These are phyloP conservation scores for Galerucella calmariensis DNA, from an alignment of 2,888 invertebrate species.

Conservation along the genomic window DNA sequence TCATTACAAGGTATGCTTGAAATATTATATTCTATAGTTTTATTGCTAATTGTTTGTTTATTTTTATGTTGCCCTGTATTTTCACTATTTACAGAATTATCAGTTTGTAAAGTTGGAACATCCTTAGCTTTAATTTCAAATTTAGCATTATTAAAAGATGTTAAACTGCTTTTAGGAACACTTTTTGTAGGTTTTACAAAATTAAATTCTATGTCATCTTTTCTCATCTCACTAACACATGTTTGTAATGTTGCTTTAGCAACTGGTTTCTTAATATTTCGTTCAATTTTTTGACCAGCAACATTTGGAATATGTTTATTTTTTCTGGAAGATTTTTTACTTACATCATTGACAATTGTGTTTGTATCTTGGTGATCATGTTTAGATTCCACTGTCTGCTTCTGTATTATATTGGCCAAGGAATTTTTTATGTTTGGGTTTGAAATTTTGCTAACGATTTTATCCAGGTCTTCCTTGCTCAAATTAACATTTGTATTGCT, in stretches of 20 bases:
- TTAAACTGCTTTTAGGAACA: too few species aligned
- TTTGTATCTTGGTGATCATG: neutral
- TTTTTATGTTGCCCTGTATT: neutral
- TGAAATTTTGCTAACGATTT: conserved; percentile 9
- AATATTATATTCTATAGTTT: neutral
- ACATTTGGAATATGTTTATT: conserved; percentile 10
- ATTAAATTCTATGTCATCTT: neutral
- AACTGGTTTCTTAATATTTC: neutral
- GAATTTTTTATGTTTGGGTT: neutral
- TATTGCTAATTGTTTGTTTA: neutral
- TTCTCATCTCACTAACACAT: neutral
- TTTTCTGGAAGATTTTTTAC: conserved; percentile 12
- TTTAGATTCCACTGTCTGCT: neutral
- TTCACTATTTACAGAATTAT: too few species aligned
- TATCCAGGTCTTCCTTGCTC: conserved; percentile 23
- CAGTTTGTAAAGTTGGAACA: neutral
- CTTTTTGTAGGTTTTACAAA: neutral
- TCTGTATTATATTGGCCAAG: too few species aligned
- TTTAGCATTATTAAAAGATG: neutral
- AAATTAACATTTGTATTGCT: conserved; percentile 27
- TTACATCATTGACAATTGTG: neutral
- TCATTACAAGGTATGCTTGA: neutral
- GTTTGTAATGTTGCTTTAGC: neutral
- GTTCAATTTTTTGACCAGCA: neutral
- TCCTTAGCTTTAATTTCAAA: neutral